Base-by-base conservation (phyloP, 2,113 vertebrate species). In the Sylvilagus bachmani region DNA sequence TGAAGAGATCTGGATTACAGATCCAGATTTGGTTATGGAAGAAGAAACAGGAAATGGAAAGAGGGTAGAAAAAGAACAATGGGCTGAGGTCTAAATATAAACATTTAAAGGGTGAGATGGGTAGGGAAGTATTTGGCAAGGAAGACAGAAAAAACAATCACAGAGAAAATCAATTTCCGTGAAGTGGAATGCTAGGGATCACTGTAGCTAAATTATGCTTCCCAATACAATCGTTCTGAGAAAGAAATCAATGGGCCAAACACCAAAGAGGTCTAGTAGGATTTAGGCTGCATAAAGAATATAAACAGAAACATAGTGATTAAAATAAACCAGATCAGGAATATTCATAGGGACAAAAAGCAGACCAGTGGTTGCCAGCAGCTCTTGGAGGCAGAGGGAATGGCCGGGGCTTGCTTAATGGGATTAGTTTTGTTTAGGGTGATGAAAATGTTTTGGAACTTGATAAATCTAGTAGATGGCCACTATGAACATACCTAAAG, bases 271-370 rank as follows among this genome's bases (percentile, higher is more conserved):
- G 7, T 93, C 83, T 58, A 85, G 77, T 6, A 86, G 66, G 16
- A 71, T 61, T 86, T 91, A 83, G 22, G n/a, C 74, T 64, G 49
- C 22, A 71, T 22, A 86, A 90, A 80, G 33, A 91, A 91, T 19
- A 92, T 24, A 79, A 86, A 87, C 21, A 55, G 17, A 83, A 25
- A 51, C n/a, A 87, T 5, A 62, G 11, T 71, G 11, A 44, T 82
- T 95, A 93, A 77, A 87, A 79, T 22, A 49, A 31, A 25, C n/a
- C 67, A 29, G 24, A 58, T 81, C 0, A 83, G 53, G 29, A 64
- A 84, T 58, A 94, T 55, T n/a, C 21, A 74, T 3, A 33, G 2
- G 3, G 36, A 75, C 17, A 78, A 2, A 70, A 71, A 70, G 19
- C 16, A 55, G 44, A 67, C 0, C 53, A 29, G 58, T 80, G 17